These are phyloP conservation scores for Crocidura indochinensis DNA, from an alignment of 2,797 vertebrate species.

Conservation along the genomic window DNA sequence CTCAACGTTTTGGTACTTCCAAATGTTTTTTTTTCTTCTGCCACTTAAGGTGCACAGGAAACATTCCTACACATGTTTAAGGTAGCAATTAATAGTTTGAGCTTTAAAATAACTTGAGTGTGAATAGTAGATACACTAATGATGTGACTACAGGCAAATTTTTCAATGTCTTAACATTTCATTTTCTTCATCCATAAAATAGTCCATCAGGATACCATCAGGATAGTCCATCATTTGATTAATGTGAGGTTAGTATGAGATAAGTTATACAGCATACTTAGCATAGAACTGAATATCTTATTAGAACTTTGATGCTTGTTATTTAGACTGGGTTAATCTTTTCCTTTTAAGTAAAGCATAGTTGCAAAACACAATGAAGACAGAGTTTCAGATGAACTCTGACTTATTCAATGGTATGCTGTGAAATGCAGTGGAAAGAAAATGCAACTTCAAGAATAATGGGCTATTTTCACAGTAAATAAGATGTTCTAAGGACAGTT, in stretches of 20 bases:
- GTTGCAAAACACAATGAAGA: constrained; percentile 37
- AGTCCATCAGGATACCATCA: constrained; percentile 25
- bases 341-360: background rate
- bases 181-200: constrained; percentile 52
- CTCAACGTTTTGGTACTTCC: background rate
- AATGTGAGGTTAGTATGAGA: background rate
- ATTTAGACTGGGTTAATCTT: background rate
- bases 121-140: constrained; percentile 22
- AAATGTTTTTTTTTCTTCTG: background rate
- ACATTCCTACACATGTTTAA: background rate
- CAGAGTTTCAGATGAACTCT: background rate
- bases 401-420: background rate
- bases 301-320: background rate
- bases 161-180: constrained; percentile 27
- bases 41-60: background rate
- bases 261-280: background rate
- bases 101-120: background rate
- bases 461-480: background rate
- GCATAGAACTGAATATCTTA: background rate
- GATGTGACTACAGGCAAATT: constrained; percentile 9
- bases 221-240: background rate
- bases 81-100: background rate
- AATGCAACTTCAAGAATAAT: background rate
- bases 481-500: background rate
- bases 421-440: background rate